Conservation (phyloP, 2,113 vertebrate species). For the Apistogramma diplotaenia region DNA sequence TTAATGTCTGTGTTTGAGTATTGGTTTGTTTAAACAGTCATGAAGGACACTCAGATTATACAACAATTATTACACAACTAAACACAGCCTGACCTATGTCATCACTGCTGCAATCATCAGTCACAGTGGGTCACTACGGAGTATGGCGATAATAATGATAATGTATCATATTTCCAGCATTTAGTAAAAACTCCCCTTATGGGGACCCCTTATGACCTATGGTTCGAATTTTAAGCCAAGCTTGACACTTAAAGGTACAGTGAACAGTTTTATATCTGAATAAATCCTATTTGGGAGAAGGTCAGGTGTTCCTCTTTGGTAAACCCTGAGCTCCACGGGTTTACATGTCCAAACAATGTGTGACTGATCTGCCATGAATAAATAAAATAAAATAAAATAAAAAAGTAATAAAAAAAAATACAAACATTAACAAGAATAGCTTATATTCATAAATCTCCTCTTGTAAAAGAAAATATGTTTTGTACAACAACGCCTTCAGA, state of each 20-base stretch:
- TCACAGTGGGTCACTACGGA: not conserved
- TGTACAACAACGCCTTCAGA: no score
- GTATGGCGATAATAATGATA: not conserved
- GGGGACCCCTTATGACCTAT: not conserved
- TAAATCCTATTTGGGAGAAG: not conserved
- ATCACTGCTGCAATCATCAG: not conserved
- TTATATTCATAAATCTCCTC: no score
- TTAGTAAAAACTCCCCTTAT: not conserved
- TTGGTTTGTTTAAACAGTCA: not conserved
- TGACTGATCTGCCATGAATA: no score
- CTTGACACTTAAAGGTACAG: not conserved
- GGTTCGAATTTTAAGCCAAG: not conserved
- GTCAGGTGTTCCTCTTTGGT: no score
- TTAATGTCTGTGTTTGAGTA: not conserved
- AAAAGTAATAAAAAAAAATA: no score
- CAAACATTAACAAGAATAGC: no score
- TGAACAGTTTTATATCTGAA: not conserved
- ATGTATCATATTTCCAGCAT: not conserved
- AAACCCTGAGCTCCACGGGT: no score
- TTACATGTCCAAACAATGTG: no score
- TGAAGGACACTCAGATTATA: not conserved
- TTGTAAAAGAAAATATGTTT: no score
- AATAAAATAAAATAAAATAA: no score
- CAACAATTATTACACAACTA: not conserved
- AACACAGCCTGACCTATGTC: not conserved